phyloP scores from a whole-genome alignment of 2,113 vertebrate species.

The Isichthys henryi region DNA sequence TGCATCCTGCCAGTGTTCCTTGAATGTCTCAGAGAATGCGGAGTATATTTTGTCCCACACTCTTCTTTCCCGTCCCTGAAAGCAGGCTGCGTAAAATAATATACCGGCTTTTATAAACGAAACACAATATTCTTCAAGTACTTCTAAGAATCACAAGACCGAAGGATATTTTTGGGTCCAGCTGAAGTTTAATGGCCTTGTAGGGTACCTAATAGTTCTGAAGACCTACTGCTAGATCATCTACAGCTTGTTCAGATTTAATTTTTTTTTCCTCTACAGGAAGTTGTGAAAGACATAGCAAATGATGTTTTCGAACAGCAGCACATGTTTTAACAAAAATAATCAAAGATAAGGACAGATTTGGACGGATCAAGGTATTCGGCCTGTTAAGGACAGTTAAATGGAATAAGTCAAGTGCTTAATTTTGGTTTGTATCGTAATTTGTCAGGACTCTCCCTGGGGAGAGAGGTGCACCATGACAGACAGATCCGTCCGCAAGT shows the following conservation, averaged over 20 bases:
- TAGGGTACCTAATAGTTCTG: not conserved
- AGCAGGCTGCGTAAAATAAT: not conserved
- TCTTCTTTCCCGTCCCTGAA: not conserved
- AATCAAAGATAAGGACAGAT: not conserved
- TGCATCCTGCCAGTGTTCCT: not conserved
- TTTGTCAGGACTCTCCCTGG: not conserved
- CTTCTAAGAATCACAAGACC: constrained; percentile 9
- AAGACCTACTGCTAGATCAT: not conserved
- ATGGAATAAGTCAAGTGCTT: not conserved
- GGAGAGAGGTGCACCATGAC: not conserved
- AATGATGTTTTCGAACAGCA: not conserved
- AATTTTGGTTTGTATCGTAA: not conserved
- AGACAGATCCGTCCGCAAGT: not conserved
- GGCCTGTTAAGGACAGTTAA: not conserved
- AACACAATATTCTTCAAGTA: not conserved
- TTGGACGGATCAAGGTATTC: not conserved
- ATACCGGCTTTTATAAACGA: not conserved
- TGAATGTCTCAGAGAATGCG: not conserved
- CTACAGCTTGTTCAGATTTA: not conserved
- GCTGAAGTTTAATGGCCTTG: not conserved
- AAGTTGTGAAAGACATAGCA: not conserved
- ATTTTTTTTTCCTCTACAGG: not conserved
- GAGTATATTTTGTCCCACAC: constrained; percentile 21
- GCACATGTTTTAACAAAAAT: not conserved
- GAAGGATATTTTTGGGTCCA: not conserved